phyloP scores from a whole-genome alignment of 2,797 vertebrate genomes.

The Pelodytes ibericus region DNA sequence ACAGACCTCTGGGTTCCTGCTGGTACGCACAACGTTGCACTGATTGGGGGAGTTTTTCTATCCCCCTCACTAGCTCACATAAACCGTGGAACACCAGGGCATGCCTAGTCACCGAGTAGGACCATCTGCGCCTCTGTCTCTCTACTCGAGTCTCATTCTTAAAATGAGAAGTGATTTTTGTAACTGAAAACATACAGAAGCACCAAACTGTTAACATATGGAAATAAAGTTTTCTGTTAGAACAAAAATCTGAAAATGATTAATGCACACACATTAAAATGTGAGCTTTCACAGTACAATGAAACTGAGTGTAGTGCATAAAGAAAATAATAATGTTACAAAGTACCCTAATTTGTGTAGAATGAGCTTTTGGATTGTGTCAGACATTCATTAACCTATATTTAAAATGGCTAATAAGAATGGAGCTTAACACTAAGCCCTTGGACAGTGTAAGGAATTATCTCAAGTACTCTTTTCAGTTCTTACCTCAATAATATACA shows the following conservation, averaged over 20 bases:
- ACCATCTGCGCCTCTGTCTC: too few species aligned
- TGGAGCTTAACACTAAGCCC: too few species aligned
- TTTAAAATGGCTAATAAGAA: not conserved
- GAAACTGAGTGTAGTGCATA: not conserved
- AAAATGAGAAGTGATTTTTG: not conserved
- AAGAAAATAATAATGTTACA: not conserved
- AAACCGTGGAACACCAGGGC: too few species aligned
- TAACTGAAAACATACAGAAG: not conserved
- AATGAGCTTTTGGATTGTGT: not conserved
- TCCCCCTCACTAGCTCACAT: too few species aligned
- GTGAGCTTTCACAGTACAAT: not conserved
- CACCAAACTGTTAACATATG: not conserved
- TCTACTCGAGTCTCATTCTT: not conserved
- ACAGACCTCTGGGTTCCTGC: too few species aligned
- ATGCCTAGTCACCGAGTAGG: too few species aligned
- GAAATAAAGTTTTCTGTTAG: not conserved
- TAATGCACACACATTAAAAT: not conserved
- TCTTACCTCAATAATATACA: too few species aligned
- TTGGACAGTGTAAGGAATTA: too few species aligned
- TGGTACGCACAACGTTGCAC: too few species aligned
- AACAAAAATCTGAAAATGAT: slow-evolving; percentile 2
- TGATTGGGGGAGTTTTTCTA: too few species aligned
- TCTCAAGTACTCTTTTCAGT: too few species aligned
- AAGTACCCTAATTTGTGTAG: not conserved
- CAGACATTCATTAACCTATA: not conserved